Base-by-base conservation (phyloP, 2,113 vertebrate genomes). In the Oreochromis aureus region DNA sequence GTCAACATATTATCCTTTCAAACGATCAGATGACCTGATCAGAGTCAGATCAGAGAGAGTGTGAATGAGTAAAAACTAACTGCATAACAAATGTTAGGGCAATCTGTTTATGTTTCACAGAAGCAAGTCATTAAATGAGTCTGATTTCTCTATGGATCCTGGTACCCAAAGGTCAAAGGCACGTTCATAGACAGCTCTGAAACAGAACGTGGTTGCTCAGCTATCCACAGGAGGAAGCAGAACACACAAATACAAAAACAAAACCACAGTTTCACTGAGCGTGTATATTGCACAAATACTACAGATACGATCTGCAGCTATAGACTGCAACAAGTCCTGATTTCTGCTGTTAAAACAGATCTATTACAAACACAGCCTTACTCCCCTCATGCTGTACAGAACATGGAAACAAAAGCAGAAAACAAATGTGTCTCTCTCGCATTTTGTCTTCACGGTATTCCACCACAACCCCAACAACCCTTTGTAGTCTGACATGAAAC, bases 401-500 rank as follows among this genome's bases (percentile, higher is more conserved):
- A 24, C 3, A 3, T 19, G 41, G 5, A 59, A 16, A 83, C 44
- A 83, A 84, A 54, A 48, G 18, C 22, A 15, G 63, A 86, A 81
- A 66, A 80, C 55, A 81, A 71, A 81, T 7, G 27, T 4, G 13
- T 6, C 6, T 53, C 53, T 81, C 55, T 88, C 32, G 51, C 54
- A 63, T 80, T 86, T 30, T 36, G 44, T 80, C 56, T 39, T 89
- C 63, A 6, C 5, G 12, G 19, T 61, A 5, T 1, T 19, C 84
- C 86, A 88, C 53, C 54, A 32, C 71, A 81, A 78, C 19, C 83
- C 71, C 48, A 58, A 69, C 87, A 84, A 85, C 54, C 86, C 79
- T 63, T 84, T 39, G 34, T 46, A 88, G 83, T 34, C 82, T 32
- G 80, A 87, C 55, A 59, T 83, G 80, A 84, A 90, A 91, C 92